These are phyloP conservation scores for Chinchilla lanigera DNA, from an alignment of 2,113 vertebrate species.

Conservation along the genomic window DNA sequence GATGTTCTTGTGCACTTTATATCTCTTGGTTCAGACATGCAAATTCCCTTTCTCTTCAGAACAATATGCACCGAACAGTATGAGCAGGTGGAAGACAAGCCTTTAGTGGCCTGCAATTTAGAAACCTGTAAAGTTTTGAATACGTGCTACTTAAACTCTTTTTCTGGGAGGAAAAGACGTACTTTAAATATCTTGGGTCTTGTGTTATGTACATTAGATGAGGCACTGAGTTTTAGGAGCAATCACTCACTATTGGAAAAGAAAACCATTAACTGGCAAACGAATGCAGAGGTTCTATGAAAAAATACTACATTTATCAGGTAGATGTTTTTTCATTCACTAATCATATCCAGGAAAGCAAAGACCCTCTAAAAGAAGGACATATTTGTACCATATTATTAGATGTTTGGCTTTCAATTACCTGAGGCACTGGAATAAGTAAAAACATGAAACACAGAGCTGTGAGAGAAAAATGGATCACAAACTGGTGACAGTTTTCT, in stretches of 20 bases:
- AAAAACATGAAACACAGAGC: not conserved
- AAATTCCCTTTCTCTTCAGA: slow-evolving; percentile 84
- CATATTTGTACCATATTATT: not conserved
- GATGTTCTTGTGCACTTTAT: slow-evolving; percentile 83
- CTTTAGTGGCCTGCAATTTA: slow-evolving; percentile 83
- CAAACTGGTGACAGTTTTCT: slow-evolving; percentile 31
- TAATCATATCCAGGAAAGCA: slow-evolving; percentile 45
- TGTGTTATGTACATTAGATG: slow-evolving; percentile 61
- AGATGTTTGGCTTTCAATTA: slow-evolving; percentile 1
- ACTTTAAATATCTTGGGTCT: slow-evolving; percentile 73
- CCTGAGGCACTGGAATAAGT: not conserved
- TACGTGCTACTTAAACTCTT: slow-evolving; percentile 71
- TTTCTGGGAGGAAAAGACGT: slow-evolving; percentile 60
- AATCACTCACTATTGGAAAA: slow-evolving; percentile 37
- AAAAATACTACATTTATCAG: slow-evolving; percentile 33
- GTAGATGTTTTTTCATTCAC: not conserved
- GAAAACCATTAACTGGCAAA: slow-evolving; percentile 33
- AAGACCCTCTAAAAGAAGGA: slow-evolving; percentile 17
- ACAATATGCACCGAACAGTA: slow-evolving; percentile 62
- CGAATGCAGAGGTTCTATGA: not conserved
- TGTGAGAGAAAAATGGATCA: not conserved
- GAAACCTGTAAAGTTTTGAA: slow-evolving; percentile 80
- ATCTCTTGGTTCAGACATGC: slow-evolving; percentile 81
- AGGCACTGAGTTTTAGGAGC: slow-evolving; percentile 9
- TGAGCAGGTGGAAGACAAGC: slow-evolving; percentile 82